Base-by-base conservation (phyloP, 2,113 vertebrate species). In the Silurus asotus region DNA sequence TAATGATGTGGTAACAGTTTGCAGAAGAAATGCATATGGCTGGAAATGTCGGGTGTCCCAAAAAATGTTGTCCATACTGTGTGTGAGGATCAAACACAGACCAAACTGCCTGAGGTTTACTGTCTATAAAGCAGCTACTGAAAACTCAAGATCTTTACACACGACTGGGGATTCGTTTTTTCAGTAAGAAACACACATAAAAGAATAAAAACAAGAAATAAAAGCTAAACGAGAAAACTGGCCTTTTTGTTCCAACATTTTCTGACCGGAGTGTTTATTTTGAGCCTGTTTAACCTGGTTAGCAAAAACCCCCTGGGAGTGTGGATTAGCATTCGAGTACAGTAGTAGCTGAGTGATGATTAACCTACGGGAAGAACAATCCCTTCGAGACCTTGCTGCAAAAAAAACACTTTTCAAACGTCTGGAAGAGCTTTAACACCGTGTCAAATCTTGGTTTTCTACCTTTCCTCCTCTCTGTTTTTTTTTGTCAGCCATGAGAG, bases 211-310 rank as follows among this genome's bases (percentile, higher is more conserved):
- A 37, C 37, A 37, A 3, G 37, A 2, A 37, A 37, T 37, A 37
- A 37, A 37, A 37, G 37, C 37, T 37, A 3, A 37, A 37, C 37
- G 37, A 37, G 37, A 37, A 37, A 37, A 2, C 37, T 25, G 10
- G 74, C n/a, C 51, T 55, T 55, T 49, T n/a, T 55, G 51, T 55
- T 77, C 6, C 72, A 75, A 75, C 23, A 51, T 20, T 51, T 75
- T 51, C 9, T 0, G 72, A 51, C 5, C 14, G 93, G 90, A 93
- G 91, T 91, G 92, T 91, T 94, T 94, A 94, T 94, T 94, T 92
- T 90, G 93, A 94, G 93, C 93, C 93, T 94, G 89, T 91, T 91
- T 95, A 94, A 95, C 94, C 93, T 94, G 93, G 94, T 95, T 94
- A 93, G 91, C 92, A 86, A 93, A 93, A 87, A 89, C 93, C 37